These are phyloP conservation scores for Chelmon rostratus DNA, from an alignment of 2,797 vertebrate species.

Conservation along the genomic window DNA sequence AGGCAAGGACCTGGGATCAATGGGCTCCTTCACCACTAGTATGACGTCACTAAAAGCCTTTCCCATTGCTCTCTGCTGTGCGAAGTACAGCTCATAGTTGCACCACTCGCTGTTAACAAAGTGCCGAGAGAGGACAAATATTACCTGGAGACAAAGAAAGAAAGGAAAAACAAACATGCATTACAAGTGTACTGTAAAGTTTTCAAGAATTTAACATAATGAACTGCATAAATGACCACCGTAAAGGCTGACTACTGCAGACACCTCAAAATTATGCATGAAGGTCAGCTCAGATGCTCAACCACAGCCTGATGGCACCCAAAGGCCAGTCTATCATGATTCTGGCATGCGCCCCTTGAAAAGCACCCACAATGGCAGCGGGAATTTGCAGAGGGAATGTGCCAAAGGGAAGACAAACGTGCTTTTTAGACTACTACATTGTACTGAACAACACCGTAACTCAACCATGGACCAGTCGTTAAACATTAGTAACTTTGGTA, in stretches of 20 bases:
- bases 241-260: neutral
- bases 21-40: constrained; percentile 89
- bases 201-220: neutral
- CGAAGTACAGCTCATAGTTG: constrained; percentile 93
- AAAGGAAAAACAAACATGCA: neutral
- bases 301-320: no score
- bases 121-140: constrained; percentile 88
- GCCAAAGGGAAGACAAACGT: no score
- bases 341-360: no score
- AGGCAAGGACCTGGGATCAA: constrained; percentile 84
- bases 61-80: constrained; percentile 90
- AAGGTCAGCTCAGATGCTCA: neutral
- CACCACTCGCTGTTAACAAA: constrained; percentile 94
- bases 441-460: no score
- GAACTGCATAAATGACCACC: neutral
- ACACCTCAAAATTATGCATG: neutral
- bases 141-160: constrained; percentile 71
- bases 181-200: neutral
- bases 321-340: neutral
- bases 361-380: no score
- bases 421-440: no score
- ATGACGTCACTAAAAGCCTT: constrained; percentile 88
- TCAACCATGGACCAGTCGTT: no score
- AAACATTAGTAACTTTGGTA: no score
- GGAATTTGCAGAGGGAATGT: no score